A percentile compares a stretch with the other conserved stretches of the same genome.
These are phyloP conservation scores for Caenorhabditis zanzibari DNA, from an alignment of 2,888 invertebrate genomes.

Conservation along the genomic window DNA sequence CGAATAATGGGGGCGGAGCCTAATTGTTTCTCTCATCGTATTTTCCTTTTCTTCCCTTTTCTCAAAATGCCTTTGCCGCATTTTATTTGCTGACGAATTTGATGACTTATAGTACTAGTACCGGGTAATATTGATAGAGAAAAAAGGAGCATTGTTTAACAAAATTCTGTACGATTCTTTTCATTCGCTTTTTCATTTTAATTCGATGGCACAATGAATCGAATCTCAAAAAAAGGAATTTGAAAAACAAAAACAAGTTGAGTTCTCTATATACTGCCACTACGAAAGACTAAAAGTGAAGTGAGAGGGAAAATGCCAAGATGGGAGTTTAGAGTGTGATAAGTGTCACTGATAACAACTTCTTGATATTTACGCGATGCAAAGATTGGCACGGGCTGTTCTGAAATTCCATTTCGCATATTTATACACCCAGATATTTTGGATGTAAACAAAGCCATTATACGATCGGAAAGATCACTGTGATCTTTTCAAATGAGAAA, in stretches of 20 bases:
- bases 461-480: neutral
- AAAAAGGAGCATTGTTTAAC: slow-evolving; percentile 57
- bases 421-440: neutral
- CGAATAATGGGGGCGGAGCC: slow-evolving; percentile 50
- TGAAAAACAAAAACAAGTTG: slow-evolving; percentile 6
- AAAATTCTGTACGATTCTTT: slow-evolving; percentile 40
- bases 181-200: neutral
- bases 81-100: slow-evolving; percentile 65
- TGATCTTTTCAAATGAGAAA: neutral
- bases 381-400: neutral
- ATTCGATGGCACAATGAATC: neutral
- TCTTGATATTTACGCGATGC: slow-evolving; percentile 31
- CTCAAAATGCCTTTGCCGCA: slow-evolving; percentile 27
- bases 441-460: neutral
- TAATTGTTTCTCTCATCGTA: slow-evolving; percentile 37
- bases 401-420: neutral
- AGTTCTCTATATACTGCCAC: slow-evolving; percentile 8
- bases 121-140: slow-evolving; percentile 44
- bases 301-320: slow-evolving; percentile 21
- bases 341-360: slow-evolving; percentile 41
- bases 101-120: slow-evolving; percentile 66
- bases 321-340: slow-evolving; percentile 15
- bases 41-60: slow-evolving; percentile 17
- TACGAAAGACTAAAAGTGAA: slow-evolving; percentile 8
- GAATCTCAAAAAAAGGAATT: neutral